phyloP scores from a whole-genome alignment of 2,888 invertebrate genomes.

The Tubulanus polymorphus region DNA sequence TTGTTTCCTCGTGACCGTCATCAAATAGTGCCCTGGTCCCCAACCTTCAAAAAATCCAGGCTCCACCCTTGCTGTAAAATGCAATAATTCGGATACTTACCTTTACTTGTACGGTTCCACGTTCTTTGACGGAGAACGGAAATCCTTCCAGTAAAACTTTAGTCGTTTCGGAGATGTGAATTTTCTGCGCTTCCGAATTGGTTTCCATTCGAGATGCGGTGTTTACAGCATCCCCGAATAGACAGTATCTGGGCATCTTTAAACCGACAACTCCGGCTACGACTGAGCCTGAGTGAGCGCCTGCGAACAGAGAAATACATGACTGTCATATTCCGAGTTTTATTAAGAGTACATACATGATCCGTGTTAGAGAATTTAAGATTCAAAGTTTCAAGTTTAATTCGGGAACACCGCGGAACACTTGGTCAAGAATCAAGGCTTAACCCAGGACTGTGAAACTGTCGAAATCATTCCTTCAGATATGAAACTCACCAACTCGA shows the following conservation, averaged over 20 bases:
- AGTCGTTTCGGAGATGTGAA: constrained; percentile 90
- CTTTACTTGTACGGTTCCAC: constrained; percentile 72
- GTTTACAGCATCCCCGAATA: constrained; percentile 48
- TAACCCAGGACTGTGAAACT: too few species aligned
- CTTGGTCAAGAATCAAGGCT: too few species aligned
- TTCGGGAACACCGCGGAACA: too few species aligned
- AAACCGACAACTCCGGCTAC: constrained; percentile 81
- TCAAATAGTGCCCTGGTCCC: too few species aligned
- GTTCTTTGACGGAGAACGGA: constrained; percentile 63
- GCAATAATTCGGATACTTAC: constrained; percentile 45
- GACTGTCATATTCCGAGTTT: neutral
- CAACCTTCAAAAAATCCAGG: too few species aligned
- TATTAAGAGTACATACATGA: neutral
- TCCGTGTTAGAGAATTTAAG: too few species aligned
- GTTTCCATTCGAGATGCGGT: constrained; percentile 43
- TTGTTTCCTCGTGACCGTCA: too few species aligned
- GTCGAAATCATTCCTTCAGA: too few species aligned
- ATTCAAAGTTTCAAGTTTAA: too few species aligned
- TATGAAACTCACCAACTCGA: constrained; percentile 47
- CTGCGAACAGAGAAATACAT: constrained; percentile 18
- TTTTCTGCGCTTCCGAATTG: constrained; percentile 69
- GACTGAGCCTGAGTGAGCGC: constrained; percentile 40
- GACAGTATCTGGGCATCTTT: constrained; percentile 87
- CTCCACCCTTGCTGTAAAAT: neutral
- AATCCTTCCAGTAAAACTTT: constrained; percentile 67